Base-by-base conservation (phyloP, 2,888 invertebrate genomes). In the Andrena trimmerana region DNA sequence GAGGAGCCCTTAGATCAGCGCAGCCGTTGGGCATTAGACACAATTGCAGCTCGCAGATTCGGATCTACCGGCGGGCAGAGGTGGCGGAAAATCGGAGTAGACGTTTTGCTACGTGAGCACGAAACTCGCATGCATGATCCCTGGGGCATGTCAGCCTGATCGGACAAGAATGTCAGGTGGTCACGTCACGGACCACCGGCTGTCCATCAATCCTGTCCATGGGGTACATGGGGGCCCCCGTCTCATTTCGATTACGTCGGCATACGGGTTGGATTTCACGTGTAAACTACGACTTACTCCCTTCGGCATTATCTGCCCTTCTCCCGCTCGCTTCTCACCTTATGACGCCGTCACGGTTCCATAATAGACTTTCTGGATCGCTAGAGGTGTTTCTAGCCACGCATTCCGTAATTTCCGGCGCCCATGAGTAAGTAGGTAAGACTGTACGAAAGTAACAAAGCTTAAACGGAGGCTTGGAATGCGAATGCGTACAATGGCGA, bases 131-230 rank as follows among this genome's bases (percentile, higher is more conserved):
- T 86, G 84, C 81, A 80, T 86, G 85, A 88, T 92, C 90, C 90
- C 92, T 84, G 87, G 90, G 90, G 91, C 89, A 87, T 89, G 91
- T 91, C 91, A 91, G 86, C 84, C 81, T 86, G 88, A 91, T 91
- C 90, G 89, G 91, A 92, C 90, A 88, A 90, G 90, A 88, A 90
- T 91, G 91, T 92, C 91, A 91, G 92, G 88, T 91, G 90, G 88
- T 87, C 88, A 86, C 88, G 91, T 92, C 92, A 92, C 86, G 91
- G 92, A 90, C 90, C 91, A 90, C 90, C 89, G 88, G 81, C 89
- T 92, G 93, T 92, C 93, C 91, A 92, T 93, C 93, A 93, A 90
- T 92, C 83, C 90, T 87, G 88, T 81, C 89, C 83, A 87, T 90
- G 86, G 87, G 82, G 81, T 85, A 82, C 90, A 87, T 59, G 86